A percentile compares a stretch with the other conserved stretches of the same genome.
phyloP scores from a whole-genome alignment of 1,140 invertebrate genomes.

The Sarcophaga peregrina region DNA sequence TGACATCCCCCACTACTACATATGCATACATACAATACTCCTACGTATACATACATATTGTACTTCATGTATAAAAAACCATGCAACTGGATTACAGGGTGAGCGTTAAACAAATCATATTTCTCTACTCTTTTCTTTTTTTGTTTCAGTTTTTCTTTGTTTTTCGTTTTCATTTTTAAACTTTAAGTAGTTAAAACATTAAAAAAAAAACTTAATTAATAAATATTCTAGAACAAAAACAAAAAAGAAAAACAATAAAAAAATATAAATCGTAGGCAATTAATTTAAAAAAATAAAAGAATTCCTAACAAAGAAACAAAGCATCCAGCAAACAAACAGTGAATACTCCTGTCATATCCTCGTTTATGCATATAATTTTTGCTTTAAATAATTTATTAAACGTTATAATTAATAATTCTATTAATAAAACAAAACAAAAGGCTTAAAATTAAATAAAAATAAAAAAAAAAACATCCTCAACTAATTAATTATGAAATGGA shows the following conservation, averaged over 20 bases:
- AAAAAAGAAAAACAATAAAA: not conserved
- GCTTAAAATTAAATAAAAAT: not conserved
- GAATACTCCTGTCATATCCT: not conserved
- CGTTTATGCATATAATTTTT: not conserved
- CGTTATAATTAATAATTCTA: not conserved
- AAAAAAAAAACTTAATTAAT: constrained; percentile 20
- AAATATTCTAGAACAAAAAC: not conserved
- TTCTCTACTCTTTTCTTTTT: not conserved
- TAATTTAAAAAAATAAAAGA: not conserved
- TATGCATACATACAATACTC: not conserved
- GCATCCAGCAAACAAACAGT: not conserved
- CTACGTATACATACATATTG: not conserved
- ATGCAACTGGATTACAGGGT: constrained; percentile 40
- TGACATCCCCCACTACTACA: not conserved
- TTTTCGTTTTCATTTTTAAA: not conserved
- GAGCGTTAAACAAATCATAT: constrained; percentile 41
- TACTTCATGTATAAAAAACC: not conserved
- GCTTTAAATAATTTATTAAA: not conserved
- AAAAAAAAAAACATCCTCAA: not conserved
- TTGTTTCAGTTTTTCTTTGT: too few species aligned
- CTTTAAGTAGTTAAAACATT: constrained; percentile 27
- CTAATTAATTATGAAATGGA: not conserved
- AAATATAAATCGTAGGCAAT: not conserved
- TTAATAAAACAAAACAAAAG: not conserved
- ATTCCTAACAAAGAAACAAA: too few species aligned